These are phyloP conservation scores for Aplocera efformata DNA, from an alignment of 2,888 invertebrate species.

Conservation along the genomic window DNA sequence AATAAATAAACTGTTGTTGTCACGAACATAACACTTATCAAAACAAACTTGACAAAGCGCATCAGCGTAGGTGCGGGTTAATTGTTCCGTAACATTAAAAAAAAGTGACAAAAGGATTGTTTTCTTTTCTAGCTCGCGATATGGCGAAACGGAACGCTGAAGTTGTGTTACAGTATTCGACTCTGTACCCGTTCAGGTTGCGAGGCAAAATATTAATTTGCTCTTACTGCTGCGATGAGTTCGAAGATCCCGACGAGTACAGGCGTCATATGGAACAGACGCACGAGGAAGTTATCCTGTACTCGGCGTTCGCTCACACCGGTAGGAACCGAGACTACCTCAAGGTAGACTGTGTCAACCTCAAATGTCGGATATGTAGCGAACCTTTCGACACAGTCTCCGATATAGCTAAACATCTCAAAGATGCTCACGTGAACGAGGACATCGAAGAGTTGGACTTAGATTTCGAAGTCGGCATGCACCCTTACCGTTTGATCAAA, in stretches of 20 bases:
- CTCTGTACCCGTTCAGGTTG: slow-evolving; percentile 66
- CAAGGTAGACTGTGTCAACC: slow-evolving; percentile 59
- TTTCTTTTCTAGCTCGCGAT: slow-evolving; percentile 54
- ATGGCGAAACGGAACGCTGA: slow-evolving; percentile 60
- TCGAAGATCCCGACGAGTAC: slow-evolving; percentile 51
- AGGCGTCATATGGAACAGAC: slow-evolving; percentile 51
- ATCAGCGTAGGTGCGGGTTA: too few species aligned
- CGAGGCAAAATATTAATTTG: slow-evolving; percentile 55
- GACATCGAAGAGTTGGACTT: slow-evolving; percentile 39
- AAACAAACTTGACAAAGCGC: too few species aligned
- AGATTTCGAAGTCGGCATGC: slow-evolving; percentile 51
- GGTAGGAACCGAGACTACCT: slow-evolving; percentile 49
- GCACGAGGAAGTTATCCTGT: slow-evolving; percentile 50
- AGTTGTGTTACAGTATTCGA: slow-evolving; percentile 62
- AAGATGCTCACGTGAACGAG: slow-evolving; percentile 40
- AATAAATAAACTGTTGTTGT: too few species aligned
- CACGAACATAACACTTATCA: too few species aligned
- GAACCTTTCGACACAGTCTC: slow-evolving; percentile 30
- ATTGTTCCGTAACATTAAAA: too few species aligned
- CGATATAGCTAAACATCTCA: slow-evolving; percentile 51
- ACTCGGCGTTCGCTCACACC: slow-evolving; percentile 61
- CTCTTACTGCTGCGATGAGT: slow-evolving; percentile 66
- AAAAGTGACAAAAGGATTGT: slow-evolving; percentile 39
- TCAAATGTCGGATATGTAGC: slow-evolving; percentile 55
- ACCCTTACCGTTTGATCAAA: slow-evolving; percentile 55